These are phyloP conservation scores for Bursaphelenchus okinawaensis DNA, from an alignment of 2,888 invertebrate species.

Conservation along the genomic window DNA sequence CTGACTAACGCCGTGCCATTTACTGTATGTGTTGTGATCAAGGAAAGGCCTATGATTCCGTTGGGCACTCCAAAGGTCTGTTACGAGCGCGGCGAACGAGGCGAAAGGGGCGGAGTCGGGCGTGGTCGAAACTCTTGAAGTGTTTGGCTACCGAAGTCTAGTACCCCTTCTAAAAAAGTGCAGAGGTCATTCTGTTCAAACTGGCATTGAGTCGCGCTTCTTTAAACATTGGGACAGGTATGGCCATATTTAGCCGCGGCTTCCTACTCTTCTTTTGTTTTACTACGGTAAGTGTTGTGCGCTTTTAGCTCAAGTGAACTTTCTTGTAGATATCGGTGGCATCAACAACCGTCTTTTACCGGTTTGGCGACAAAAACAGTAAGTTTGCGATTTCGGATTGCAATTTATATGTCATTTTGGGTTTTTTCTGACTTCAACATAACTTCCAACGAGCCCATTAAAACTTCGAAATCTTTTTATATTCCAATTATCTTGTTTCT, in stretches of 20 bases:
- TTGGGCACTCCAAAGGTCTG: too few relatives aligned
- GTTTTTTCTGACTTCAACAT: constrained; percentile 14
- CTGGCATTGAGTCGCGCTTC: not conserved
- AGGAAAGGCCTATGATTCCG: too few relatives aligned
- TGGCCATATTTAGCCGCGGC: not conserved
- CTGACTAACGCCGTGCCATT: too few relatives aligned
- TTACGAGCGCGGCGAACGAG: too few relatives aligned
- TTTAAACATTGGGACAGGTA: not conserved
- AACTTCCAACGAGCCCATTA: constrained; percentile 13
- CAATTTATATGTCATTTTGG: not conserved
- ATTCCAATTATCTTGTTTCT: not conserved
- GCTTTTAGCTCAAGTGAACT: not conserved
- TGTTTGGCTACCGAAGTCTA: not conserved
- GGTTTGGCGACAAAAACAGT: constrained; percentile 16
- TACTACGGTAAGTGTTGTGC: not conserved
- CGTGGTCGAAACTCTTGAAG: not conserved
- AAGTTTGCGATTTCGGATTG: not conserved
- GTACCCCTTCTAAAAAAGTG: not conserved
- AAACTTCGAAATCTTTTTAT: not conserved
- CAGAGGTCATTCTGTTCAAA: not conserved
- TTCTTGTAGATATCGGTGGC: not conserved
- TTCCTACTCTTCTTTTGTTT: not conserved
- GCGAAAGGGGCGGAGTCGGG: not conserved
- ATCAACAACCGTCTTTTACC: constrained; percentile 13
- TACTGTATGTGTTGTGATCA: not conserved